Conservation (phyloP, 1,140 invertebrate genomes). For the Scaptomyza pallida region DNA sequence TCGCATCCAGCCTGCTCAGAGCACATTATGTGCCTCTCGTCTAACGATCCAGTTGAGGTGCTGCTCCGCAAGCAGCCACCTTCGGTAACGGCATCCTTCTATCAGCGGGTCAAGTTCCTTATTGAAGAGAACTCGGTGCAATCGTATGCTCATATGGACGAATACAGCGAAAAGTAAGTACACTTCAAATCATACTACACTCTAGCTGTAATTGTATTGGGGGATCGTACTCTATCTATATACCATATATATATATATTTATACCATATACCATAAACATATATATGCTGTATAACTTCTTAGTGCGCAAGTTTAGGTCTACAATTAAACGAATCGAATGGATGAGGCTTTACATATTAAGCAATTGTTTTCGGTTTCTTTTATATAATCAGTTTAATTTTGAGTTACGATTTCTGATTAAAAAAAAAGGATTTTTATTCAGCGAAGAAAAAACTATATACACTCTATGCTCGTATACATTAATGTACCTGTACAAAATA, state of each 20-base stretch:
- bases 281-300: slow-evolving; percentile 42
- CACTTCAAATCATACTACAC: slow-evolving; percentile 40
- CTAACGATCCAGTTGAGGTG: slow-evolving; percentile 97
- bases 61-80: slow-evolving; percentile 97
- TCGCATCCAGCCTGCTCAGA: slow-evolving; percentile 92
- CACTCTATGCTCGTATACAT: slow-evolving; percentile 24
- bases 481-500: slow-evolving; percentile 24
- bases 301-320: slow-evolving; percentile 53
- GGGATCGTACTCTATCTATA: slow-evolving; percentile 19
- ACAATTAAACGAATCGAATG: slow-evolving; percentile 31
- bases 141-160: slow-evolving; percentile 97
- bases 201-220: slow-evolving; percentile 15
- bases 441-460: slow-evolving; percentile 9
- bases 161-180: slow-evolving; percentile 98
- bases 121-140: slow-evolving; percentile 99
- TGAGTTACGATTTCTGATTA: slow-evolving; percentile 7
- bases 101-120: slow-evolving; percentile 98
- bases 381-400: slow-evolving; percentile 12
- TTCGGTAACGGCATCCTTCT: slow-evolving; percentile 98
- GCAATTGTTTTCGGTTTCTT: slow-evolving; percentile 32
- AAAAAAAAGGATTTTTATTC: not conserved
- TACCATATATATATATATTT: slow-evolving; percentile 48
- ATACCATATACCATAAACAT: slow-evolving; percentile 37
- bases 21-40: slow-evolving; percentile 96
- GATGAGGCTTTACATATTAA: slow-evolving; percentile 41